Base-by-base conservation (phyloP, 2,888 invertebrate genomes). In the Steinernema hermaphroditum region DNA sequence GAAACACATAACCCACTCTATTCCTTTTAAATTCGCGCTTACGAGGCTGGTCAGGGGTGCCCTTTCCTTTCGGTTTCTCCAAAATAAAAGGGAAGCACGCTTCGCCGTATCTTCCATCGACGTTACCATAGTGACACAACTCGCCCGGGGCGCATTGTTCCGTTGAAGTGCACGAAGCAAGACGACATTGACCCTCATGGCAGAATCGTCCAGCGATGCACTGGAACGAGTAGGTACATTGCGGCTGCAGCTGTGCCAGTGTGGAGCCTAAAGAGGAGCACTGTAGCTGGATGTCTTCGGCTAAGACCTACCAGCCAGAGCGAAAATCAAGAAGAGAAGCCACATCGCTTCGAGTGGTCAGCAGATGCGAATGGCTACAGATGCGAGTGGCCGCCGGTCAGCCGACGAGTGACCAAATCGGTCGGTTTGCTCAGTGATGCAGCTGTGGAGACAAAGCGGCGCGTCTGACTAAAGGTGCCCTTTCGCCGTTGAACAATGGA, bases 101-200 rank as follows among this genome's bases (percentile, higher is more conserved):
- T 9, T 75, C 75, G 22, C 80, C 79, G 43, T 69, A 72, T 34
- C 73, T 73, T 1, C 81, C 82, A 41, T 82, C 80, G n/a, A 82
- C 82, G 29, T 75, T 75, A 27, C 82, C 82, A 54, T 75, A 78
- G 44, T 76, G 71, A 62, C 84, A 84, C 46, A 81, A 69, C 74
- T 84, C 84, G 6, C 78, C 81, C 81, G 81, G 14, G 2, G 32
- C 9, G 62, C 62, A 62, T n/a, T 62, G 32, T n/a, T 62, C 62
- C 14, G 32, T 62, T 1, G 62, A 32, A 24, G 62, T 32, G 16
- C 62, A 62, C 27, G 62, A 62, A 14, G 62, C 62, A 12, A 62
- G 19, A 8, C 62, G 62, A 19, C 62, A 62, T 14, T 29, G 62
- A 32, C 27, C 27, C 32, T 62, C 27, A 32, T 62, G 19, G 62